Evolutionary conservation across 1,140 invertebrate genomes (phyloP).

Genomic region (Polypedilum vanderplanki): DNA sequence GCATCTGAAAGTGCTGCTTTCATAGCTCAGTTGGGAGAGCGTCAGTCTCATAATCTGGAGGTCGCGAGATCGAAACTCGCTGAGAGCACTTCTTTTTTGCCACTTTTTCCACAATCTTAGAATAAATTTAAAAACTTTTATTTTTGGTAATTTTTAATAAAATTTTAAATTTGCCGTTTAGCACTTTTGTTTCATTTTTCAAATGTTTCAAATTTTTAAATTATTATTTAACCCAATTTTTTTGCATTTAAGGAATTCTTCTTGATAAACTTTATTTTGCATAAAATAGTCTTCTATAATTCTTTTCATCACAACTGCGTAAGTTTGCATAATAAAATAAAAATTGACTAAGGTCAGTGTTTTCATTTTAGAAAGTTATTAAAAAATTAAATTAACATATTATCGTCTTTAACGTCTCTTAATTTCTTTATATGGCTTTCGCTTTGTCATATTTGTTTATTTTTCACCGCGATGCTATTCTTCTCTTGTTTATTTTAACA

Average conservation of each 20-base stretch:
- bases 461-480: background rate
- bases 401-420: background rate
- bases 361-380: constrained; percentile 6
- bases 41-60: constrained; percentile 97
- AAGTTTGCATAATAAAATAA: background rate
- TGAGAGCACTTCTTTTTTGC: constrained; percentile 64
- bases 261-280: background rate
- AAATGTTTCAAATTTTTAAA: too few species aligned
- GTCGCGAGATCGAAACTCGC: constrained; percentile 95
- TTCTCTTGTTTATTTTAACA: background rate
- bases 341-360: background rate
- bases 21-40: constrained; percentile 91
- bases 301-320: too few species aligned
- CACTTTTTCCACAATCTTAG: too few species aligned
- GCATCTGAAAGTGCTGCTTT: constrained; percentile 57
- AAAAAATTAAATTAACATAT: background rate
- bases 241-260: too few species aligned
- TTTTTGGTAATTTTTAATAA: too few species aligned
- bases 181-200: too few species aligned
- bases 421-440: background rate
- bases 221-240: too few species aligned
- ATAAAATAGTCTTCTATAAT: too few species aligned
- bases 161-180: too few species aligned
- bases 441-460: background rate
- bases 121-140: too few species aligned